Evolutionary conservation across 2,888 invertebrate genomes (phyloP).

Genomic region (Heliconius ethilla): DNA sequence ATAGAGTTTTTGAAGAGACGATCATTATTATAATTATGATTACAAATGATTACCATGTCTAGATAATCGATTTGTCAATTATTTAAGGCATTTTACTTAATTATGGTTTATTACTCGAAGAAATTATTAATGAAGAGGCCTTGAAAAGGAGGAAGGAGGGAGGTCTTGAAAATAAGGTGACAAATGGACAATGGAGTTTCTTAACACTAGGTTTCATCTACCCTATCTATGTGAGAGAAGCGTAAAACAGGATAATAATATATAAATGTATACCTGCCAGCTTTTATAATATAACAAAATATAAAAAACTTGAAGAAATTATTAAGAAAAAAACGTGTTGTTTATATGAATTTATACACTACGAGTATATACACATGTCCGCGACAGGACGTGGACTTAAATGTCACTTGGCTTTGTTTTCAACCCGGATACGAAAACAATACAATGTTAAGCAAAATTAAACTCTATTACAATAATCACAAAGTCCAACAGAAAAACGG

Average conservation of each 20-base stretch:
- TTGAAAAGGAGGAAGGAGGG: too few relatives aligned
- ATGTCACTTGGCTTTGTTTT: conserved; percentile 48
- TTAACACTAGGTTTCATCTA: too few relatives aligned
- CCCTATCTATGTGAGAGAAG: too few relatives aligned
- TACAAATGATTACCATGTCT: conserved; percentile 23
- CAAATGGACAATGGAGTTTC: too few relatives aligned
- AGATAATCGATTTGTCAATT: conserved; percentile 21
- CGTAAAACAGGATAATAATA: too few relatives aligned
- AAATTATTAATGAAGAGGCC: neutral
- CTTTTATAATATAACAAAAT: neutral
- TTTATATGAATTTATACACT: neutral
- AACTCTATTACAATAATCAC: neutral
- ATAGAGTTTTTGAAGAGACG: conserved; percentile 18
- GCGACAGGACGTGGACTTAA: conserved; percentile 48
- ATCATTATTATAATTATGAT: conserved; percentile 22
- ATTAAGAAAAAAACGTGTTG: neutral
- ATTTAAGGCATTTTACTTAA: conserved; percentile 4
- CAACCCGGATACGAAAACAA: conserved; percentile 46
- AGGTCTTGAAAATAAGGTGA: too few relatives aligned
- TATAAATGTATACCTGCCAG: too few relatives aligned
- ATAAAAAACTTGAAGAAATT: neutral
- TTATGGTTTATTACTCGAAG: neutral
- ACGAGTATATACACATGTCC: conserved; percentile 34
- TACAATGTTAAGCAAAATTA: conserved; percentile 14
- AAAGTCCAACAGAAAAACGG: conserved; percentile 24